Base-by-base conservation (phyloP, 2,888 invertebrate species). In the Metopia argyrocephala region DNA sequence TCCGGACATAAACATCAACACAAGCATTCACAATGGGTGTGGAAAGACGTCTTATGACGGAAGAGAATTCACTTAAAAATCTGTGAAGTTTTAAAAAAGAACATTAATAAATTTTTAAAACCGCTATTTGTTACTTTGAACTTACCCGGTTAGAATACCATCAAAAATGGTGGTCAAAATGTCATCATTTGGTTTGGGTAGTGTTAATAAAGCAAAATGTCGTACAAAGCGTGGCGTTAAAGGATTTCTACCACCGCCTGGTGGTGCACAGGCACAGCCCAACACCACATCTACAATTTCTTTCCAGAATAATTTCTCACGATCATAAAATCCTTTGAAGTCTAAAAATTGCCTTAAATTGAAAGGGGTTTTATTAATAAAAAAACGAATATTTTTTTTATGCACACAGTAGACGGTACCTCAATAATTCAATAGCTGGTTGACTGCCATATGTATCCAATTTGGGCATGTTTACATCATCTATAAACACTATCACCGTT, bases 391-490 rank as follows among this genome's bases (percentile, higher is more conserved):
- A n/a, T 12, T 5, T 48, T n/a, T 18, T 12, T 5, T 9, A 2
- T n/a, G 4, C 23, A 3, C n/a, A 20, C 5, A 21, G 21, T n/a
- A 18, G 21, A 21, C 1, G 20, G 31, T 89, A 95, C 94, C 97
- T 92, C 25, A 98, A 91, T 27, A 98, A 90, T 91, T 98, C 98
- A 75, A 97, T 95, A 0, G 97, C 96, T 5, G 97, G 97, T 87
- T 97, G 97, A 9, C 97, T 95, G 7, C 97, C 98, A 86, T 97
- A 98, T 0, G 94, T 94, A 89, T 95, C 97, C 85, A 94, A 91
- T 87, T 93, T 94, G 0, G 97, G 97, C 97, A 97, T 97, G 87
- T 97, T 97, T 0, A 97, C 94, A 87, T 97, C 97, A 87, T 97
- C 97, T 23, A 97, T 95, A 86, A 97, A 97, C 73, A 97, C 93